Conservation (phyloP, 2,888 invertebrate species). For the Coronaproctus castanopsis region DNA sequence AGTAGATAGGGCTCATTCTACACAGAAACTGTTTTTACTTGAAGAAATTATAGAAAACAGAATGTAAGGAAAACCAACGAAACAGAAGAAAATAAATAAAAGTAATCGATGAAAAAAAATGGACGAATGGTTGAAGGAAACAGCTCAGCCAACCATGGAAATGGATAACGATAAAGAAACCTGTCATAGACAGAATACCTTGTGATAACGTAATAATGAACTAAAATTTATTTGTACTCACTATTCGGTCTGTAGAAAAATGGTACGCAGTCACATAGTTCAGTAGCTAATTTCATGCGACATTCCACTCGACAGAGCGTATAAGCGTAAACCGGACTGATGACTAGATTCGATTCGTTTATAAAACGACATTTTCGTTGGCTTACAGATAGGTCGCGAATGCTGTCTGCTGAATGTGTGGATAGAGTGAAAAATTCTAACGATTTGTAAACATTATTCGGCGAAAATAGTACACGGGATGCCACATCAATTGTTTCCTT, state of each 20-base stretch:
- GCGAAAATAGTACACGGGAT: slow-evolving; percentile 26
- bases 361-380: slow-evolving; percentile 25
- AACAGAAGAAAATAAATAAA: too few species aligned
- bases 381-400: slow-evolving; percentile 22
- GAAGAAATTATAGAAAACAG: too few species aligned
- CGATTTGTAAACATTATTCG: slow-evolving; percentile 32
- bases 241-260: slow-evolving; percentile 25
- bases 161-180: too few species aligned
- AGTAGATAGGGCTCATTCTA: too few species aligned
- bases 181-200: too few species aligned
- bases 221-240: too few species aligned
- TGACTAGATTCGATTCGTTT: slow-evolving; percentile 22
- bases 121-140: too few species aligned
- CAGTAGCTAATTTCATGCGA: slow-evolving; percentile 23
- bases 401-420: slow-evolving; percentile 36
- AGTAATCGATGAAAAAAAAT: too few species aligned
- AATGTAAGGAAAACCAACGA: too few species aligned
- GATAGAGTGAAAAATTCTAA: slow-evolving; percentile 37
- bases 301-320: slow-evolving; percentile 27
- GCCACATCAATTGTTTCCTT: slow-evolving; percentile 45
- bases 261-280: slow-evolving; percentile 26
- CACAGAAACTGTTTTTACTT: too few species aligned
- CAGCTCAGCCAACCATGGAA: too few species aligned
- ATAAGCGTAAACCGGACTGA: slow-evolving; percentile 25
- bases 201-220: too few species aligned